Conservation (phyloP, 2,888 invertebrate species). For the Taphrorychus bicolor region DNA sequence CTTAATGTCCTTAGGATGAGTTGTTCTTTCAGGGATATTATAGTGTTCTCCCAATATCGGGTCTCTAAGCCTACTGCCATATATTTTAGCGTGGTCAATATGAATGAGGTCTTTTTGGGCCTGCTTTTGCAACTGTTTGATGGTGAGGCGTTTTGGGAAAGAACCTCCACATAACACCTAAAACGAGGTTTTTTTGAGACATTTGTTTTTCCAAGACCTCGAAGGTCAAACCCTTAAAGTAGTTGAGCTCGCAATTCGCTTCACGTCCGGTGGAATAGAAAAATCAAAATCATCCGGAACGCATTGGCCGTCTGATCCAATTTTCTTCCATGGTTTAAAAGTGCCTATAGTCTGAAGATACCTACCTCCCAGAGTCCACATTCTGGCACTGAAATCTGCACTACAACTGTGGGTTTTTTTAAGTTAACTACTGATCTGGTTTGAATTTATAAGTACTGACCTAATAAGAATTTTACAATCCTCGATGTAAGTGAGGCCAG, state of each 20-base stretch:
- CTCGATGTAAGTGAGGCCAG: constrained; percentile 71
- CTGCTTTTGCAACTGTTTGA: constrained; percentile 62
- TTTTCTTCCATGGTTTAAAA: constrained; percentile 67
- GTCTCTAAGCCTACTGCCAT: constrained; percentile 64
- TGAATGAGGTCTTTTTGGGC: constrained; percentile 58
- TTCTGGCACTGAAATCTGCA: constrained; percentile 69
- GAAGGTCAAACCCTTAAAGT: constrained; percentile 70
- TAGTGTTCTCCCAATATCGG: constrained; percentile 69
- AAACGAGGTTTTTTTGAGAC: constrained; percentile 13
- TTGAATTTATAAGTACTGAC: constrained; percentile 59
- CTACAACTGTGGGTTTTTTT: constrained; percentile 53
- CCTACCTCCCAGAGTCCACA: constrained; percentile 76
- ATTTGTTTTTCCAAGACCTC: not conserved
- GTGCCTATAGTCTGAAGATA: constrained; percentile 79
- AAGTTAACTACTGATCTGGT: not conserved
- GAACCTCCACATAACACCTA: constrained; percentile 55
- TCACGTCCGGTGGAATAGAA: constrained; percentile 76
- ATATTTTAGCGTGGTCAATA: constrained; percentile 60
- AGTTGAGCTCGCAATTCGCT: constrained; percentile 76
- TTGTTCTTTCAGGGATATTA: constrained; percentile 63
- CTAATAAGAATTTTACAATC: constrained; percentile 71
- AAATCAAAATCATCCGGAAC: constrained; percentile 60
- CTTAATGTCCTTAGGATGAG: constrained; percentile 61
- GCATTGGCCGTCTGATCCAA: constrained; percentile 48
- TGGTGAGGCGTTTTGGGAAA: constrained; percentile 59